phyloP scores from a whole-genome alignment of 2,797 vertebrate species.

The Otus scops region DNA sequence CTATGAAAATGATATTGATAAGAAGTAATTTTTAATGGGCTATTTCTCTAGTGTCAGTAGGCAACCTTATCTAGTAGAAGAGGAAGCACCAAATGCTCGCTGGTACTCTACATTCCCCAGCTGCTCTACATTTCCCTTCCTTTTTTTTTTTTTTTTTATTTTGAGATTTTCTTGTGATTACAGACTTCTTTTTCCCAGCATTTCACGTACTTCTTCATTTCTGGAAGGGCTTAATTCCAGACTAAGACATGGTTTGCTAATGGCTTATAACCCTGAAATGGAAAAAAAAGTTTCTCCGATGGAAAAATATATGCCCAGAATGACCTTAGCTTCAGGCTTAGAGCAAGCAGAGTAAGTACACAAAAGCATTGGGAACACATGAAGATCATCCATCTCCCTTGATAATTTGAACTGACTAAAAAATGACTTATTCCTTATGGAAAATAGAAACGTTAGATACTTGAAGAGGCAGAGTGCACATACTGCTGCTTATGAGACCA shows the following conservation, averaged over 20 bases:
- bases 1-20: background rate
- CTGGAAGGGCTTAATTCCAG: background rate
- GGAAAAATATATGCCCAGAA: background rate
- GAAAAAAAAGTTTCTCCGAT: background rate
- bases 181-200: background rate
- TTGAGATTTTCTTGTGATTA: background rate
- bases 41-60: background rate
- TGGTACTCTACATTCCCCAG: background rate
- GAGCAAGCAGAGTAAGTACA: background rate
- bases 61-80: background rate
- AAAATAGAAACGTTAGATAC: background rate
- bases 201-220: background rate
- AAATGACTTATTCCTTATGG: background rate
- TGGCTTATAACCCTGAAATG: background rate
- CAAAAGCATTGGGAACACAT: background rate
- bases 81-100: background rate
- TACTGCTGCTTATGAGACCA: background rate
- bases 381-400: background rate
- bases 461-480: background rate
- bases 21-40: background rate
- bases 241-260: background rate
- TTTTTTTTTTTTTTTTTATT: background rate
- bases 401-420: background rate
- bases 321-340: background rate
- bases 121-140: background rate